Evolutionary conservation across 2,888 invertebrate genomes (phyloP).

Genomic region (Achlya flavicornis): DNA sequence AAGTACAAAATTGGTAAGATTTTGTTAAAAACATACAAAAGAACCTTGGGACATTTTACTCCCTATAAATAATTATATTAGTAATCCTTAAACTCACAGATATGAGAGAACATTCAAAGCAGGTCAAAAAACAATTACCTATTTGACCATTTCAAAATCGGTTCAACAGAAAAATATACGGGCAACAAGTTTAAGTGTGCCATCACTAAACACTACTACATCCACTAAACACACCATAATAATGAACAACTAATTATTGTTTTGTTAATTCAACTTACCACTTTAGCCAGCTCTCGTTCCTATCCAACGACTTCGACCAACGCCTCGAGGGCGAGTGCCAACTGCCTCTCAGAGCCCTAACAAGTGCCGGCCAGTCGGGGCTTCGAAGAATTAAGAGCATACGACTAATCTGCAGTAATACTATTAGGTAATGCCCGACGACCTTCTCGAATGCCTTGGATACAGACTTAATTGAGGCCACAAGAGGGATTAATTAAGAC

Average conservation of each 20-base stretch:
- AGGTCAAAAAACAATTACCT: background rate
- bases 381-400: conserved; percentile 70
- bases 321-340: conserved; percentile 47
- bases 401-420: conserved; percentile 62
- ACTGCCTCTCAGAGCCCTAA: conserved; percentile 46
- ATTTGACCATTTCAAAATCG: conserved; percentile 2
- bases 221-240: background rate
- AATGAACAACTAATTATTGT: background rate
- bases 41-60: too few species aligned
- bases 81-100: too few species aligned
- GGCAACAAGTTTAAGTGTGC: background rate
- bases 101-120: too few species aligned
- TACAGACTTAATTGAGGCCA: conserved; percentile 57
- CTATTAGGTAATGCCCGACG: conserved; percentile 65
- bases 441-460: conserved; percentile 59
- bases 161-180: background rate
- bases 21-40: too few species aligned
- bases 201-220: background rate
- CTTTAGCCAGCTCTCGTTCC: conserved; percentile 33
- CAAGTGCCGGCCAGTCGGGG: conserved; percentile 60
- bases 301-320: conserved; percentile 39
- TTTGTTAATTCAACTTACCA: conserved; percentile 25
- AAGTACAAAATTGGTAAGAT: too few species aligned
- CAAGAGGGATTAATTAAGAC: conserved; percentile 42
- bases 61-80: too few species aligned